Percentiles rank a stretch among this genome's conserved stretches.
Evolutionary conservation across 2,113 vertebrate genomes (phyloP).

Genomic region (Sardina pilchardus): DNA sequence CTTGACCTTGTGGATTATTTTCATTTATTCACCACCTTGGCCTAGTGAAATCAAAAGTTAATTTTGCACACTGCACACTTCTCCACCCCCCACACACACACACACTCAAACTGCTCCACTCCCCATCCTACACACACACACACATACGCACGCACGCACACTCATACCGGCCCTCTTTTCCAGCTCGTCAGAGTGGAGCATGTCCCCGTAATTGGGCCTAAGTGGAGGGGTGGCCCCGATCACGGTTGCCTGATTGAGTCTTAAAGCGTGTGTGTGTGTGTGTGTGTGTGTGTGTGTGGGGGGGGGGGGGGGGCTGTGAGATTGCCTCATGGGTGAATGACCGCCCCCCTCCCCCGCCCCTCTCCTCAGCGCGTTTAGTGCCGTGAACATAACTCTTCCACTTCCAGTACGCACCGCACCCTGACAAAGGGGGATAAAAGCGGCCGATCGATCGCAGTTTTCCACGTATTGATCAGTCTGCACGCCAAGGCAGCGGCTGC

Average conservation of each 20-base stretch:
- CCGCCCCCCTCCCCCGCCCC: too few relatives aligned
- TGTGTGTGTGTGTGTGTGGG: not conserved
- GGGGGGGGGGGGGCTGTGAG: too few relatives aligned
- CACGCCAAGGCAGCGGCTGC: not conserved
- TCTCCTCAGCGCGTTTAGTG: conserved; percentile 16
- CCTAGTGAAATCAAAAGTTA: too few relatives aligned
- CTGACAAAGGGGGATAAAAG: conserved; percentile 36
- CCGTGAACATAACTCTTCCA: conserved; percentile 14
- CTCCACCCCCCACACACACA: too few relatives aligned
- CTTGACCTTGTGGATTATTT: too few relatives aligned
- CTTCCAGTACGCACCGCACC: too few relatives aligned
- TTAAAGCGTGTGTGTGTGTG: not conserved
- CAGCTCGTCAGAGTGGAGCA: not conserved
- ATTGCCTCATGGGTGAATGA: too few relatives aligned
- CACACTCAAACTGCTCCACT: not conserved
- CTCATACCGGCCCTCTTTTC: too few relatives aligned
- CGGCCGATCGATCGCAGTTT: conserved; percentile 32
- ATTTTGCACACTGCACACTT: too few relatives aligned
- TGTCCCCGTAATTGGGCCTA: not conserved
- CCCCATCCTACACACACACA: not conserved
- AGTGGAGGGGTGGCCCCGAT: not conserved
- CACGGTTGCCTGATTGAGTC: not conserved
- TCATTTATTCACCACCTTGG: too few relatives aligned
- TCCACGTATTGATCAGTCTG: conserved; percentile 36
- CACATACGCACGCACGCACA: not conserved